phyloP scores from a whole-genome alignment of 2,888 invertebrate species.

The Rotaria socialis region DNA sequence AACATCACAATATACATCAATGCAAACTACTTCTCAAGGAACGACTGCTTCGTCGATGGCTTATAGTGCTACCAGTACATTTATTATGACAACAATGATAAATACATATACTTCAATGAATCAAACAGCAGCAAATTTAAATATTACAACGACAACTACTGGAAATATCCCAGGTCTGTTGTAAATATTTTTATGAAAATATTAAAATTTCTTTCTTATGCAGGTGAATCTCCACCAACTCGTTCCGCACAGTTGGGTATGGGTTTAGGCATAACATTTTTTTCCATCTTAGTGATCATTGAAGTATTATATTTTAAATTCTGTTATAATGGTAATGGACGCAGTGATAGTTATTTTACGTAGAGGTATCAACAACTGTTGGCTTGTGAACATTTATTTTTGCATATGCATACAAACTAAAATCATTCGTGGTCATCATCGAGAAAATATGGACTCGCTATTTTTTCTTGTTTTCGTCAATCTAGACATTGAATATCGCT shows the following conservation, averaged over 20 bases:
- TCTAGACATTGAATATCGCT: no score
- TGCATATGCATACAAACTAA: background rate
- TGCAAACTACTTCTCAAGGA: background rate
- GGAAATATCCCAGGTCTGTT: background rate
- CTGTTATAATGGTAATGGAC: background rate
- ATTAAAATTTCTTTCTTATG: no score
- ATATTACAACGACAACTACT: no score
- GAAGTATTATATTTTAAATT: conserved; percentile 17
- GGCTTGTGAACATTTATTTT: background rate
- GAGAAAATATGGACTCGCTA: background rate
- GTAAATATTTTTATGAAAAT: background rate
- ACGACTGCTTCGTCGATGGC: background rate
- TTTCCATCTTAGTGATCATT: background rate
- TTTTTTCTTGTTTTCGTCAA: no score
- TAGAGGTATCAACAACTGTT: background rate
- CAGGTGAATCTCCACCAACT: conserved; percentile 7
- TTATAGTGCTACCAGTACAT: background rate
- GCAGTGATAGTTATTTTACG: background rate
- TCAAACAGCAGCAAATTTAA: background rate
- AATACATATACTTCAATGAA: background rate
- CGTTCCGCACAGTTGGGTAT: background rate
- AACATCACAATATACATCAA: background rate
- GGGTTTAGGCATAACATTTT: background rate
- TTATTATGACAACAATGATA: background rate
- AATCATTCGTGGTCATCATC: background rate